Percentiles rank a stretch among this genome's conserved stretches.
Conservation (phyloP, 2,888 invertebrate species). For the Oscheius sp. region DNA sequence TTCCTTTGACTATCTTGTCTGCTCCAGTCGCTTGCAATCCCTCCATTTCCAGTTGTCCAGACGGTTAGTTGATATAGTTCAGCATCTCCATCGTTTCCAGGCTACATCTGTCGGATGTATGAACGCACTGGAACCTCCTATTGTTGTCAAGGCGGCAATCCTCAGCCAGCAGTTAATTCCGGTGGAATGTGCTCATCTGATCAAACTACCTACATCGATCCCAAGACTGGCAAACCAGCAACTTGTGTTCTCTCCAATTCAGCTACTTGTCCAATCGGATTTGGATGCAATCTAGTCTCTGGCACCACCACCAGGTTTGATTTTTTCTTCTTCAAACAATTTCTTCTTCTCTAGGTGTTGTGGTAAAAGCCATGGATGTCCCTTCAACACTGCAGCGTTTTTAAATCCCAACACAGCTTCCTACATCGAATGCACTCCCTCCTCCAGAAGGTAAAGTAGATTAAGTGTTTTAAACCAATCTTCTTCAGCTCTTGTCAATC, state of each 20-base stretch:
- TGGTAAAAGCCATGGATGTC: conserved; percentile 67
- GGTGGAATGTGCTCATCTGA: conserved; percentile 57
- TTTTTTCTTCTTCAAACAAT: not conserved
- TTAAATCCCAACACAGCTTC: conserved; percentile 58
- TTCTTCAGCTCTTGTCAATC: conserved; percentile 59
- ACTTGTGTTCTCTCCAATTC: conserved; percentile 60
- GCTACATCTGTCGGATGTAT: conserved; percentile 67
- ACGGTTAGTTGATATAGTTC: conserved; percentile 47
- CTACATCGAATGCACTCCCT: conserved; percentile 61
- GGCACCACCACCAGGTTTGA: conserved; percentile 57
- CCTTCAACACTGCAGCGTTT: conserved; percentile 67
- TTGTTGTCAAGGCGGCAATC: conserved; percentile 62
- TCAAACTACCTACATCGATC: conserved; percentile 67
- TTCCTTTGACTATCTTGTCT: conserved; percentile 65
- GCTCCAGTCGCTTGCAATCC: conserved; percentile 69
- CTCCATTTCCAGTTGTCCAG: conserved; percentile 67
- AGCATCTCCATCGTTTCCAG: conserved; percentile 38
- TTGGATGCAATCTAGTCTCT: conserved; percentile 66
- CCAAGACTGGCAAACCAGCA: conserved; percentile 56
- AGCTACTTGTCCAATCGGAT: conserved; percentile 64
- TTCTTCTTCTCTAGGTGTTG: conserved; percentile 53
- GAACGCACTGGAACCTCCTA: conserved; percentile 68
- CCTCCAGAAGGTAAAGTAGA: conserved; percentile 38
- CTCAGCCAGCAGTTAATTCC: conserved; percentile 32
- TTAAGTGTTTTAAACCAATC: not conserved